Base-by-base conservation (phyloP, 2,888 invertebrate species). In the Xiphydria camelus region DNA sequence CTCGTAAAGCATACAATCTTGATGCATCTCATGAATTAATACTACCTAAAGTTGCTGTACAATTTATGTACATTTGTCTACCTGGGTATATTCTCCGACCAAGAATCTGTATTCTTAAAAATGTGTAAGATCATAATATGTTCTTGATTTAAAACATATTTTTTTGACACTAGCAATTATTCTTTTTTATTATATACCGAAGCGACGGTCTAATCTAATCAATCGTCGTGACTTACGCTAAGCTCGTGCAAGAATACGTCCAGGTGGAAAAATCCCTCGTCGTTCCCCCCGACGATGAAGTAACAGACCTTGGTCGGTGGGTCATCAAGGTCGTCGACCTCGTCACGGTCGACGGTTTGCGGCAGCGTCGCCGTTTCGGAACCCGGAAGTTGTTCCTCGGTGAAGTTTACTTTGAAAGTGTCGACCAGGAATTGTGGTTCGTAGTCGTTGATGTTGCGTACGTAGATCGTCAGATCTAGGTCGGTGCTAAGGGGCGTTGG, bases 401-500 rank as follows among this genome's bases (percentile, higher is more conserved):
- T 69, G 49, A 92, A 87, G 71, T 89, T 89, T 0, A 89, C 80
- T 14, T 79, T 70, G 59, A 87, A 83, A 50, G 85, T 82, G 57
- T 87, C 87, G 25, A 86, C 79, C 19, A 88, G 79, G 75, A 94
- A 94, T 55, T 92, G 87, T 0, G 94, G 94, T 45, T 91, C 87
- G 72, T 90, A 92, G 68, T 90, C 92, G 74, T 94, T 92, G 0
- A 94, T 87, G 71, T 93, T 92, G 47, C 88, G 86, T 0, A 94
- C 88, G 69, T 93, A 92, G 54, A 94, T 85, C 3, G 89, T 90
- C 1, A 94, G 75, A 76, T 94, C 94, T 29, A 94, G 77, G 74
- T 93, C 94, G 0, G 91, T 87, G 59, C 91, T 91, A 2, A 94
- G 77, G 0, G 93, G 86, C 0, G 93, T 92, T 0, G 94, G 94